Conservation (phyloP, 2,888 invertebrate species). For the Diadegma fenestrale region DNA sequence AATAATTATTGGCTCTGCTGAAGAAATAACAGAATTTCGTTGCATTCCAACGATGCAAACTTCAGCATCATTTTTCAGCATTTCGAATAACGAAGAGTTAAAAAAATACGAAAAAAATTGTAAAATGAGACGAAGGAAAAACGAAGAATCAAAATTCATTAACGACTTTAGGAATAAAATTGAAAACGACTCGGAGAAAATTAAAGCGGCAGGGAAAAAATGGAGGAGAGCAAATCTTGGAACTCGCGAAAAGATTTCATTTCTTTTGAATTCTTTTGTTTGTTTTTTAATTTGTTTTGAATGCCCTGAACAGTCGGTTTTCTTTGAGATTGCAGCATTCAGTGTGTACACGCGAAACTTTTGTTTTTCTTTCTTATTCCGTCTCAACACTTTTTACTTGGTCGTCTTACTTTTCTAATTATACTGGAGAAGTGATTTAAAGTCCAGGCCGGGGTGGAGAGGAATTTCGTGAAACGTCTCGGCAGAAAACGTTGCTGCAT, state of each 20-base stretch:
- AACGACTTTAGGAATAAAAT: constrained; percentile 49
- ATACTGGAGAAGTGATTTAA: constrained; percentile 62
- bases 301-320: neutral
- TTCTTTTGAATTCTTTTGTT: neutral
- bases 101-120: neutral
- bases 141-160: constrained; percentile 42
- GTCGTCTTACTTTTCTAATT: constrained; percentile 64
- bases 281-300: neutral
- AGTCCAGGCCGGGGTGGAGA: constrained; percentile 9
- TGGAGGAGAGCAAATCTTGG: neutral
- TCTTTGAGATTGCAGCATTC: neutral
- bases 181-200: constrained; percentile 1
- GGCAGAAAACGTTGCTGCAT: neutral
- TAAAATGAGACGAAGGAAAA: constrained; percentile 9
- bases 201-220: constrained; percentile 10
- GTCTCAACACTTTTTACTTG: constrained; percentile 21
- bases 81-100: neutral
- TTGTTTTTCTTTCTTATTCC: neutral
- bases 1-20: no score
- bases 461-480: neutral
- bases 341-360: neutral
- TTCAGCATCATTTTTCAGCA: neutral
- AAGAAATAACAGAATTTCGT: no score
- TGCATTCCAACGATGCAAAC: no score
- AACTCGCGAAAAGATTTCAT: constrained; percentile 24